Base-by-base conservation (phyloP, 2,888 invertebrate species). In the Pristionchus fissidentatus region DNA sequence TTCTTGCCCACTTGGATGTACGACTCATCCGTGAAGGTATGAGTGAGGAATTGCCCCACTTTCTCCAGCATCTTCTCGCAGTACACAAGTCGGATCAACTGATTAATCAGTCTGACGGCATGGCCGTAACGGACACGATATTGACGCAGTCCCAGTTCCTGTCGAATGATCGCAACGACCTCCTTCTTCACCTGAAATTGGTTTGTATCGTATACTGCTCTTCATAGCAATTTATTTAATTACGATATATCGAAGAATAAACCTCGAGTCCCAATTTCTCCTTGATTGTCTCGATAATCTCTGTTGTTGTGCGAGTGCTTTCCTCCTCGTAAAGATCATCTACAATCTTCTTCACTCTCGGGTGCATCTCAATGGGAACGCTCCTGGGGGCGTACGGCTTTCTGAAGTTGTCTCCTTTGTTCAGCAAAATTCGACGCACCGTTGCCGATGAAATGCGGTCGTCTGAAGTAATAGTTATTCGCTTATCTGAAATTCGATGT, bases 1-100 rank as follows among this genome's bases (percentile, higher is more conserved):
- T 62, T 62, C 29, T 62, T 62, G 19, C 35, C 35, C 62, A 62
- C 29, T 35, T 62, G 62, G n/a, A 70, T 22, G n/a, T 43, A 70
- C 1, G 19, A 38, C n/a, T 70, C 70, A 41, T 70, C 70, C 1
- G 41, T 70, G 38, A 70, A 70, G 1, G 41, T 41, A 32, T 66
- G 66, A 4, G 22, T 3, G 19, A 66, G 35, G 26, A 66, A 66
- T 15, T 66, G 66, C 35, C 35, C 66, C 19, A 19, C 38, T 26
- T 8, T 35, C 10, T 38, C 66, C 22, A 66, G 32, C 13, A 32
- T 66, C 35, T 32, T 4, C 35, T 66, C 35, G 3, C 66, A 35
- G 19, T 49, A 49, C 13, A 15, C 13, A 49, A 19, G 10, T 49
- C 49, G 49, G 19, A 4, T 66, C 10, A 5, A 32, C 35, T 35